Conservation (phyloP, 2,888 invertebrate species). For the Miltochrista miniata region DNA sequence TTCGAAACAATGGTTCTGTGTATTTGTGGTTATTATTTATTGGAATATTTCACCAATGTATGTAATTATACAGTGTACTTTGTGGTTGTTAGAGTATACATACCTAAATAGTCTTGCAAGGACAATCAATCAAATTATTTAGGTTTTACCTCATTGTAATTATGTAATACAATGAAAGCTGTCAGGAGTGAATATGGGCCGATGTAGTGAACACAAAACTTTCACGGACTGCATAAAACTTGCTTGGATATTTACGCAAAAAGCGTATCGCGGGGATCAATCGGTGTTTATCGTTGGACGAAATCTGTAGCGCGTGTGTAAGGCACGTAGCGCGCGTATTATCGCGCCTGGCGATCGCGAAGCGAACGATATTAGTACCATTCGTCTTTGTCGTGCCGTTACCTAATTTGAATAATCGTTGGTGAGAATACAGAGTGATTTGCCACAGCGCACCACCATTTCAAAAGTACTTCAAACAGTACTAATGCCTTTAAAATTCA, state of each 20-base stretch:
- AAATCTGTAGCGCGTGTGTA: conserved; percentile 79
- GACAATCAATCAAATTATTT: conserved; percentile 22
- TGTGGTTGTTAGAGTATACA: neutral
- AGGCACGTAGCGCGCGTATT: conserved; percentile 67
- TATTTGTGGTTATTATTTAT: conserved; percentile 19
- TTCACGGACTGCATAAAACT: conserved; percentile 62
- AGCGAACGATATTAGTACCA: conserved; percentile 79
- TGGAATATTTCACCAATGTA: no score
- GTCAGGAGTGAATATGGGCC: conserved; percentile 18
- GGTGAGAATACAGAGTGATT: conserved; percentile 79
- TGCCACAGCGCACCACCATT: conserved; percentile 57
- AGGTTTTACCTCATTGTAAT: conserved; percentile 18
- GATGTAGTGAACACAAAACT: conserved; percentile 51
- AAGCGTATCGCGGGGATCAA: conserved; percentile 79
- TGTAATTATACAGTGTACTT: no score
- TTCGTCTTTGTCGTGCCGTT: conserved; percentile 82
- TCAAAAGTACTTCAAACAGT: conserved; percentile 36
- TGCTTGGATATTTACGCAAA: conserved; percentile 79
- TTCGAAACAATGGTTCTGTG: conserved; percentile 39
- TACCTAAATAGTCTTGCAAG: conserved; percentile 1
- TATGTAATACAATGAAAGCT: conserved; percentile 24
- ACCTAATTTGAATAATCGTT: conserved; percentile 83
- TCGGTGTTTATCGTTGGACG: conserved; percentile 73
- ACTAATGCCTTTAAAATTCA: conserved; percentile 36
- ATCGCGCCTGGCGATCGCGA: conserved; percentile 71